These are phyloP conservation scores for Cervus canadensis DNA, from an alignment of 2,113 vertebrate genomes.

Conservation along the genomic window DNA sequence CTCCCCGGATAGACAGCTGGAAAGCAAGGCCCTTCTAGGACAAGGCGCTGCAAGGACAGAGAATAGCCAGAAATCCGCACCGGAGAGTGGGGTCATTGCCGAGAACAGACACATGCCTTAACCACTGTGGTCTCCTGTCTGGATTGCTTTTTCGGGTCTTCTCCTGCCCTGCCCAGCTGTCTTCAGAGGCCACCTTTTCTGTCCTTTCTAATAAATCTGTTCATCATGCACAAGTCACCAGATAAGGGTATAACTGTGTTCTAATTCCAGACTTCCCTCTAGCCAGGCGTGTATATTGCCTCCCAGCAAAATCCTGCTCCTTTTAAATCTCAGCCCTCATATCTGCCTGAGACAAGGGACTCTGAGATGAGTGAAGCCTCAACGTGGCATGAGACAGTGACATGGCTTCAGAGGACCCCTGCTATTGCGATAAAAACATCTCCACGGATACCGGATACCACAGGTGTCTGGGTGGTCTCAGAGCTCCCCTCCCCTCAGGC, in stretches of 20 bases:
- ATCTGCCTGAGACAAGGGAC: background rate
- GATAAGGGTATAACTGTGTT: background rate
- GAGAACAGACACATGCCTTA: background rate
- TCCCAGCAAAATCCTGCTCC: background rate
- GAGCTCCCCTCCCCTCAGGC: background rate
- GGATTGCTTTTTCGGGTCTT: background rate
- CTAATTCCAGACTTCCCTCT: background rate
- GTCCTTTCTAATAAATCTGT: background rate
- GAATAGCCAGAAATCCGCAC: background rate
- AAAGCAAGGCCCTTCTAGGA: conserved; percentile 6
- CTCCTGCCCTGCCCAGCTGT: background rate
- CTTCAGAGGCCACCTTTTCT: background rate
- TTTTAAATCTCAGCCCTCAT: background rate
- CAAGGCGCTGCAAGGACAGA: conserved; percentile 34
- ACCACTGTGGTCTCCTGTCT: background rate
- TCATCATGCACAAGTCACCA: background rate
- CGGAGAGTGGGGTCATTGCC: background rate
- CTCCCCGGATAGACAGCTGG: background rate
- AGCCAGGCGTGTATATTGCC: background rate
- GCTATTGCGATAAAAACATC: background rate
- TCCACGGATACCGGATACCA: background rate
- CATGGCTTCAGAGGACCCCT: background rate
- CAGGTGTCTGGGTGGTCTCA: background rate
- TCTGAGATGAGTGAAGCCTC: background rate
- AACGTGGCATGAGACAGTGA: background rate